A percentile compares a stretch with the other conserved stretches of the same genome.
phyloP scores from a whole-genome alignment of 2,113 vertebrate species.

The Poecile atricapillus region DNA sequence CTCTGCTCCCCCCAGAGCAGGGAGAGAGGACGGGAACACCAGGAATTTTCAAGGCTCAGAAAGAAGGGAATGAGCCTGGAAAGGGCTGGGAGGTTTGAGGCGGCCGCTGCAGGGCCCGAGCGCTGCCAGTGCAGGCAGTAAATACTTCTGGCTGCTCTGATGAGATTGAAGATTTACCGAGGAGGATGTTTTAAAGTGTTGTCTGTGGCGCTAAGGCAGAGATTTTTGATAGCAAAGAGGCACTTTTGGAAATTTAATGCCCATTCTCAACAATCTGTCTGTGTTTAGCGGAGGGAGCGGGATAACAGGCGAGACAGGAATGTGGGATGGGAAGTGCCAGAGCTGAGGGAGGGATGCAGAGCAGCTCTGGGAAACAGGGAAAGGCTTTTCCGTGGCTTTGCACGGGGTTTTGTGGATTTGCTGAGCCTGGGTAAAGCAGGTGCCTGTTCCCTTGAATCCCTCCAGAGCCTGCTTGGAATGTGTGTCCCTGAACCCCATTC shows the following conservation, averaged over 20 bases:
- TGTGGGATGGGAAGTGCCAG: background rate
- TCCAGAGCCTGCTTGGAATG: background rate
- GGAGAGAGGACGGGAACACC: accelerated
- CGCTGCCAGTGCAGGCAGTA: background rate
- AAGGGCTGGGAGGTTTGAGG: background rate
- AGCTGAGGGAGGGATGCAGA: background rate
- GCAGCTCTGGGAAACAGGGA: background rate
- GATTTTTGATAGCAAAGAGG: background rate
- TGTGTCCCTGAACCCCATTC: accelerated
- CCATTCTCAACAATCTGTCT: background rate
- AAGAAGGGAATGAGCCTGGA: background rate
- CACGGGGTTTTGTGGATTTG: background rate
- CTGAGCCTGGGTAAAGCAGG: background rate
- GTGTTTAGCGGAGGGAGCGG: background rate
- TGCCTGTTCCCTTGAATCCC: accelerated
- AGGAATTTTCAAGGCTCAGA: background rate
- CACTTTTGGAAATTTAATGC: background rate
- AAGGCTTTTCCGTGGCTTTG: background rate
- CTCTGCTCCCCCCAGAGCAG: background rate
- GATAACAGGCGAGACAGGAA: background rate
- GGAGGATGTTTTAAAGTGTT: background rate
- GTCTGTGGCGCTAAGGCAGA: background rate
- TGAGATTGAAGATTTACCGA: background rate
- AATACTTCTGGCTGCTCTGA: background rate
- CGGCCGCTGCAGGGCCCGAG: background rate